Base-by-base conservation (phyloP, 2,888 invertebrate species). In the Dysmachus trigonus region DNA sequence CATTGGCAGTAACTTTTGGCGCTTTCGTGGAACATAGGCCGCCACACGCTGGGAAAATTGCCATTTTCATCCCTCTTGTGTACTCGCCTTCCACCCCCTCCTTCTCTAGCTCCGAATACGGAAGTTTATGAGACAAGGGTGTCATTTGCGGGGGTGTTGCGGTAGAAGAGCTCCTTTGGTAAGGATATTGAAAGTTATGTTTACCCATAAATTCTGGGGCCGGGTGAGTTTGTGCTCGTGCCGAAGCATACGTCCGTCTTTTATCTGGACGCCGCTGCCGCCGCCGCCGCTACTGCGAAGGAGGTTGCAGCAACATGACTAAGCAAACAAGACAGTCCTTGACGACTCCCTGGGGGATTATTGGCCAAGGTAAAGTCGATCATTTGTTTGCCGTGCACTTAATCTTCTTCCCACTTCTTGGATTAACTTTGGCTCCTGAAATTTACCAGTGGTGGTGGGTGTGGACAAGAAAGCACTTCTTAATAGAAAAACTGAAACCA, bases 161-260 rank as follows among this genome's bases (percentile, higher is more conserved):
- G 27, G 27, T 51, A 53, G 6, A 18, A 15, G 74, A 51, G 10
- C 6, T 53, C 51, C 51, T 79, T 18, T 53, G 22, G 38, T 51
- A 47, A 33, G 79, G 79, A 79, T 79, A 79, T 79, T 79, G 51
- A 41, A 79, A 79, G 51, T 53, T 79, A 79, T 51, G 79, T 79
- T 79, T 79, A 31, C 79, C 51, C 79, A 79, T 51, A 79, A 79
- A 79, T 79, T 79, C 31, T 27, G 18, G 18, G 62, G 8, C 18
- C 3, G 27, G 18, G 62, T 38, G n/a, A n/a, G 18, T 76, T 76
- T 18, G n/a, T 35, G 38, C 22, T 38, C 35, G 35, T 76, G 22
- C 18, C 5, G 38, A 22, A 13, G 35, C 38, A 35, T 74, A 33
- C 15, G 7, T 27, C 3, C 38, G 38, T 22, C 35, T 22, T 22